These are phyloP conservation scores for Falcunculus frontatus DNA, from an alignment of 2,113 vertebrate genomes.

Conservation along the genomic window DNA sequence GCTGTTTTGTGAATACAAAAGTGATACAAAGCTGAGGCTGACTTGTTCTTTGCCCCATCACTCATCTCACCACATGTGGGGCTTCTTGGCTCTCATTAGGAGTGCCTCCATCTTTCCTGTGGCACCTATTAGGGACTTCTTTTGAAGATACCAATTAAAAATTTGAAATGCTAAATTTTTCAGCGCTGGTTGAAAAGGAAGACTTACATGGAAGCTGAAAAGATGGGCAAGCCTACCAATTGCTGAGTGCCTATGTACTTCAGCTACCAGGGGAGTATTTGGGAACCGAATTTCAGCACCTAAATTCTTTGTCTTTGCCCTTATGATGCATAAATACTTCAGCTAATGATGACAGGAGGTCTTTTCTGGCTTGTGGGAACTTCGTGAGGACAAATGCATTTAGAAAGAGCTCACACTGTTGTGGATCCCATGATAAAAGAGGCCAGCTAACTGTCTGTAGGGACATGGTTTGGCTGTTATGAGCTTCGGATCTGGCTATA, in stretches of 20 bases:
- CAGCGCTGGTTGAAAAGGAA: background rate
- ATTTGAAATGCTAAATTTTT: background rate
- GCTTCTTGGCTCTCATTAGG: background rate
- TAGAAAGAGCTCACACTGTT: background rate
- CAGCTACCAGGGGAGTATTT: background rate
- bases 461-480: background rate
- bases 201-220: background rate
- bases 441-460: background rate
- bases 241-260: background rate
- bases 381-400: background rate
- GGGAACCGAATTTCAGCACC: background rate
- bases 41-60: background rate
- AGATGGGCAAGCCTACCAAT: background rate
- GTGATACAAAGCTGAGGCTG: background rate
- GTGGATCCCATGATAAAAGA: background rate
- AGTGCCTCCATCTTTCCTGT: background rate
- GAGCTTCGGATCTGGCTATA: background rate
- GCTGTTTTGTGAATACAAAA: background rate
- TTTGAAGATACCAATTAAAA: background rate
- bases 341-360: background rate
- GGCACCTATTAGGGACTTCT: background rate
- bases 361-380: background rate
- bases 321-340: background rate
- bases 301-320: background rate
- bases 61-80: background rate